Evolutionary conservation across 2,113 vertebrate genomes (phyloP), one percentile per base, ranked within the genome.

Genomic region (Gorsachius goisagi): DNA sequence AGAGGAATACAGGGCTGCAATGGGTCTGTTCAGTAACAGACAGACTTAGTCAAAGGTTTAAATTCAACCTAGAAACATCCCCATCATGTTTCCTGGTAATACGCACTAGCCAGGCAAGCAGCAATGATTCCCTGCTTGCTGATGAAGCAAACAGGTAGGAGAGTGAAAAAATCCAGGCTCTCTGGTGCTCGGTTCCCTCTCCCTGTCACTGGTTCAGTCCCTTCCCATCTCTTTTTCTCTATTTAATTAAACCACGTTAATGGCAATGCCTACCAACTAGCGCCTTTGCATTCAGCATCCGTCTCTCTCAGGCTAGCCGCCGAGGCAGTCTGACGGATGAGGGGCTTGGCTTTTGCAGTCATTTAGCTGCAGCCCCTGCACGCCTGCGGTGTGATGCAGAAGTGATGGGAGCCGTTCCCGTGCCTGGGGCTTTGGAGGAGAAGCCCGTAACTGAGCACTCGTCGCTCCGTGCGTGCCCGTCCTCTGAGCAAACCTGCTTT

Each of bases 161-260:
- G 4, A 63, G 32, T 68, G 44, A 90, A 92, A 88, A 93, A 72
- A 77, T 32, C 60, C 60, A 68, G 49, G 19, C 27, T 49, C 17
- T 88, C 33, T 87, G 33, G 21, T 47, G 35, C 35, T 88, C 37
- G 12, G 37, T 92, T 79, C 53, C 52, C 52, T 62, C n/a, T 86
- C 32, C 12, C 20, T 69, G 37, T 53, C 28, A 23, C 71, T 88
- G 63, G 7, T 22, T 92, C 39, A 75, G 33, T 67, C 37, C 28
- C 22, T 88, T 94, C 76, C 22, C 52, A 28, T 44, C 83, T 90
- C 75, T 60, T 88, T 74, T 63, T 47, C 41, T 63, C 68, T 88
- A 8, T 55, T 81, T 75, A 81, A 92, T 94, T 95, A 93, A 92
- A 79, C 75, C 35, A 75, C 0, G 0, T 90, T 84, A 90, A 60